Conservation (phyloP, 2,888 invertebrate genomes). For the Saturnia pavonia region DNA sequence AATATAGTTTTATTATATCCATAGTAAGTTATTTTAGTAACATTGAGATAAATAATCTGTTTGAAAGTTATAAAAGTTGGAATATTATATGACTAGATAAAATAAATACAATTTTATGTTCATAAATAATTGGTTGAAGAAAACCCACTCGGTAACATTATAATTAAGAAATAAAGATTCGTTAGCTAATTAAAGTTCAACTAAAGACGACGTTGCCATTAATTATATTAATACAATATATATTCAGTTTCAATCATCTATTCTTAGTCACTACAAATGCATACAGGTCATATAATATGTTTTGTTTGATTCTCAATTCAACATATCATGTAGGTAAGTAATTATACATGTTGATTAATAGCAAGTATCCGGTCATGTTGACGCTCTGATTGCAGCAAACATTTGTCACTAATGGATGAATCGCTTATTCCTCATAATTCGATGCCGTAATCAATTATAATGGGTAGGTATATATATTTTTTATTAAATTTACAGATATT, state of each 20-base stretch:
- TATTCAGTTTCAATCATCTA: neutral
- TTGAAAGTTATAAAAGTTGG: neutral
- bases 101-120: neutral
- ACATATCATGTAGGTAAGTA: constrained; percentile 15
- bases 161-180: neutral
- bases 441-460: constrained; percentile 36
- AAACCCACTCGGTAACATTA: neutral
- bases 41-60: no score
- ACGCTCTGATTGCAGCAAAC: constrained; percentile 63
- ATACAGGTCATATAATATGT: neutral
- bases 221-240: no score
- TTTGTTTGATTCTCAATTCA: constrained; percentile 14
- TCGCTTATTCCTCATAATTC: constrained; percentile 48
- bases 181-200: no score
- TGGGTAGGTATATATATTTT: constrained; percentile 33
- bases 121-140: neutral
- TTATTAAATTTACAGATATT: constrained; percentile 32
- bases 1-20: neutral
- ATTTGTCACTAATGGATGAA: constrained; percentile 67
- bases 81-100: neutral
- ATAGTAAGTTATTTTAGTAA: no score
- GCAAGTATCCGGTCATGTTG: constrained; percentile 40
- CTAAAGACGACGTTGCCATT: no score
- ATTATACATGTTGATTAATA: constrained; percentile 53
- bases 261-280: neutral